These are phyloP conservation scores for Ochlodes sylvanus DNA, from an alignment of 2,888 invertebrate species.

Conservation along the genomic window DNA sequence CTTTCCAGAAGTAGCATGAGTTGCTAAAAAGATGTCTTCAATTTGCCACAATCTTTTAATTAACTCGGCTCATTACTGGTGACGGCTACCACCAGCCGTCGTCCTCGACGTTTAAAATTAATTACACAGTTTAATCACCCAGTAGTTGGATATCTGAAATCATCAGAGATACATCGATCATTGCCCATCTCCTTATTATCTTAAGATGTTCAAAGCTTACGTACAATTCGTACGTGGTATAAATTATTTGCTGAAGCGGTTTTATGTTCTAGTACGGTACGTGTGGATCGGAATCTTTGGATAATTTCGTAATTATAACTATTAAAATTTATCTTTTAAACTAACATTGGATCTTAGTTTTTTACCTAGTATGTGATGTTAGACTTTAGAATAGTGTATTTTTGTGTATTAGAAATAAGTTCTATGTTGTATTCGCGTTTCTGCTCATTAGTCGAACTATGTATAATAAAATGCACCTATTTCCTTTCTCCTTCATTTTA, in stretches of 20 bases:
- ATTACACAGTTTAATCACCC: slow-evolving; percentile 24
- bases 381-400: no score
- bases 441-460: no score
- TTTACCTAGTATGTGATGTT: no score
- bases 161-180: slow-evolving; percentile 22
- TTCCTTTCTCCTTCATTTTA: no score
- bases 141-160: slow-evolving; percentile 4
- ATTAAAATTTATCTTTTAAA: no score
- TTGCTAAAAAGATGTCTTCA: background rate
- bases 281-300: no score
- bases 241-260: background rate
- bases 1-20: no score
- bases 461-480: no score
- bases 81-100: background rate
- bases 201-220: slow-evolving; percentile 2
- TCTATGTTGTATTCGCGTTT: no score
- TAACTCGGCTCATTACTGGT: slow-evolving; percentile 1
- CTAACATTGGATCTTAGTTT: no score
- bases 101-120: background rate
- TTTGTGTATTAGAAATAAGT: no score
- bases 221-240: background rate
- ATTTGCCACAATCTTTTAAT: slow-evolving; percentile 14
- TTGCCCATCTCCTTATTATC: background rate
- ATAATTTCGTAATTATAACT: no score
- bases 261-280: background rate